Conservation (phyloP, 2,888 invertebrate genomes). For the Nesidiocoris tenuis region DNA sequence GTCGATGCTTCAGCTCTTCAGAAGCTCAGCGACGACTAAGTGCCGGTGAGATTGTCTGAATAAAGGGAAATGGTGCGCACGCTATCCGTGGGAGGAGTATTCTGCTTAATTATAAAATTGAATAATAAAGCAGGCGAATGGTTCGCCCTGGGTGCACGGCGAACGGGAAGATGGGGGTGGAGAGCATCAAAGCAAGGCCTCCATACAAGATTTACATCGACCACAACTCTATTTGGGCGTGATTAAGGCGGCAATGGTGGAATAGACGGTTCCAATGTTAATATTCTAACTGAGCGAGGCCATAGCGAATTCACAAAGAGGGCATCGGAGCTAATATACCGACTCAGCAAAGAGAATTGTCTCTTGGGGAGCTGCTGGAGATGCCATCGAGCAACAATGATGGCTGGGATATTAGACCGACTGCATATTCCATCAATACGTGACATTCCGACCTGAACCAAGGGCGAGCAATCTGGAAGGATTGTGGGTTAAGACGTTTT, state of each 20-base stretch:
- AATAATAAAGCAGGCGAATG: conserved; percentile 37
- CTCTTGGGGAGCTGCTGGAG: conserved; percentile 4
- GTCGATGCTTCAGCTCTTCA: conserved; percentile 33
- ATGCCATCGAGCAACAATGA: background rate
- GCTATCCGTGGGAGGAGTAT: conserved; percentile 21
- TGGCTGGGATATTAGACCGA: background rate
- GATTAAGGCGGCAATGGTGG: conserved; percentile 38
- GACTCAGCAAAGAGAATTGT: conserved; percentile 39
- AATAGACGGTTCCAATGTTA: conserved; percentile 41
- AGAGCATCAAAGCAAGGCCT: conserved; percentile 37
- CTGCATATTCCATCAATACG: too few species aligned
- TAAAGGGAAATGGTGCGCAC: conserved; percentile 13
- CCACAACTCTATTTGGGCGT: conserved; percentile 47
- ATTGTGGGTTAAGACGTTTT: too few species aligned
- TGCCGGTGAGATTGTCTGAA: conserved; percentile 40
- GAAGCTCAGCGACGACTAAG: conserved; percentile 32
- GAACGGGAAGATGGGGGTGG: conserved; percentile 9
- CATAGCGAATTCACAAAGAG: conserved; percentile 38
- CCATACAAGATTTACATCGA: conserved; percentile 44
- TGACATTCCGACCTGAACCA: too few species aligned
- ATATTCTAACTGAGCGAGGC: conserved; percentile 28
- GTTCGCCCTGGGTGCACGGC: background rate
- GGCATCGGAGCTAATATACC: conserved; percentile 12
- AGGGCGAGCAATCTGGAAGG: too few species aligned
- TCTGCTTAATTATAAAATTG: conserved; percentile 45